Conservation (phyloP, 2,888 invertebrate genomes). For the Mantis religiosa region DNA sequence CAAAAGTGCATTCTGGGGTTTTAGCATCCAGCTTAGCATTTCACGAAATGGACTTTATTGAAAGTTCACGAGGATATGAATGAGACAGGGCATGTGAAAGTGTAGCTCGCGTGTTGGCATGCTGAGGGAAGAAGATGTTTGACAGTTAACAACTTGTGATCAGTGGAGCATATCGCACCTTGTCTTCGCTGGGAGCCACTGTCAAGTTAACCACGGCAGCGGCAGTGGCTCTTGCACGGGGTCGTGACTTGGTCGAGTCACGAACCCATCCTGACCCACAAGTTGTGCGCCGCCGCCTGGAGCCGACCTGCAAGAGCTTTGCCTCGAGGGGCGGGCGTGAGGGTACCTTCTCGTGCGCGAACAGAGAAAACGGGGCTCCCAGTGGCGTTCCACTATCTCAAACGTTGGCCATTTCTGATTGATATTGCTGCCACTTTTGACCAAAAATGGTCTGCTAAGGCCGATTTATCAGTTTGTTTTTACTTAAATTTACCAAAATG, state of each 20-base stretch:
- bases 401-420: no score
- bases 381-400: background rate
- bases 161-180: slow-evolving; percentile 15
- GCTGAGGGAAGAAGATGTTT: background rate
- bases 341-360: background rate
- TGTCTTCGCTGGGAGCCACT: background rate
- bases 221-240: background rate
- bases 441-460: no score
- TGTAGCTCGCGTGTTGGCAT: no score
- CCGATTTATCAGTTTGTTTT: no score
- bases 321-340: background rate
- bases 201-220: background rate
- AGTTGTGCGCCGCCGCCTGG: background rate
- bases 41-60: no score
- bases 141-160: background rate
- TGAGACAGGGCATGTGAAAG: no score
- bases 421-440: no score
- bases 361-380: background rate
- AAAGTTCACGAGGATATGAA: no score
- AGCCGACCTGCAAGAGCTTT: background rate
- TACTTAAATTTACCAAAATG: no score
- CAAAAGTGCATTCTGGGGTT: no score
- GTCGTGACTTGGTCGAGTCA: background rate
- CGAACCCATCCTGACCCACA: background rate
- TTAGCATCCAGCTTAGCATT: no score